Evolutionary conservation across 2,113 vertebrate genomes (phyloP).

Genomic region (Muntiacus reevesi): DNA sequence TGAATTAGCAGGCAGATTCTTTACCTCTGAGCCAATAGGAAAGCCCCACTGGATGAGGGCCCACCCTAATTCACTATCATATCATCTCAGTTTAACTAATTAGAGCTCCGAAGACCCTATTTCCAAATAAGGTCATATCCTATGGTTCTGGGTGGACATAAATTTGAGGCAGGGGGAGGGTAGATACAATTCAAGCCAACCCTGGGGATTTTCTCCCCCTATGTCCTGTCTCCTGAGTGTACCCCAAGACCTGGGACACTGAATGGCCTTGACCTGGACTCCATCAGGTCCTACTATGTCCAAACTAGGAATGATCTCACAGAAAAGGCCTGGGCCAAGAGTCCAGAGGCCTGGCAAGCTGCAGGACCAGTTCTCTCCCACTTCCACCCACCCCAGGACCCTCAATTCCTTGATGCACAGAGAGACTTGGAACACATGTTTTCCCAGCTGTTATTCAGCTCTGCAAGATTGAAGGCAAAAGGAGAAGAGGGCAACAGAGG

Average conservation of each 20-base stretch:
- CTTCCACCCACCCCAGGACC: not conserved
- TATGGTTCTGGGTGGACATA: not conserved
- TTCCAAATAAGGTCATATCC: not conserved
- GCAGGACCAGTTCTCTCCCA: not conserved
- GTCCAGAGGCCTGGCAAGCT: accelerated
- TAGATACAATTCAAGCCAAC: not conserved
- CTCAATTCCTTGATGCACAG: not conserved
- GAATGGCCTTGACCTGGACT: not conserved
- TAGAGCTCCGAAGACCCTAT: not conserved
- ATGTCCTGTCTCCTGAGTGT: not conserved
- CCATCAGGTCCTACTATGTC: not conserved
- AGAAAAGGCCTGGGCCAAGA: accelerated
- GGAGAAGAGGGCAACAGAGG: not conserved
- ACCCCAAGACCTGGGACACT: not conserved
- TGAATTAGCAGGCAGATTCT: not conserved
- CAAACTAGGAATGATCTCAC: accelerated
- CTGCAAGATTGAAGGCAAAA: not conserved
- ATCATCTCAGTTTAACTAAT: not conserved
- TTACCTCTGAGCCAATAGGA: not conserved
- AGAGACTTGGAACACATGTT: not conserved
- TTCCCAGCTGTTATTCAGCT: not conserved
- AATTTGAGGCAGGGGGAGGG: not conserved
- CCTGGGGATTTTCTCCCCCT: not conserved
- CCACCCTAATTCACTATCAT: too few species aligned
- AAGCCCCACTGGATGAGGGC: not conserved